Conservation (phyloP, 1,140 invertebrate genomes). For the Fopius arisanus region DNA sequence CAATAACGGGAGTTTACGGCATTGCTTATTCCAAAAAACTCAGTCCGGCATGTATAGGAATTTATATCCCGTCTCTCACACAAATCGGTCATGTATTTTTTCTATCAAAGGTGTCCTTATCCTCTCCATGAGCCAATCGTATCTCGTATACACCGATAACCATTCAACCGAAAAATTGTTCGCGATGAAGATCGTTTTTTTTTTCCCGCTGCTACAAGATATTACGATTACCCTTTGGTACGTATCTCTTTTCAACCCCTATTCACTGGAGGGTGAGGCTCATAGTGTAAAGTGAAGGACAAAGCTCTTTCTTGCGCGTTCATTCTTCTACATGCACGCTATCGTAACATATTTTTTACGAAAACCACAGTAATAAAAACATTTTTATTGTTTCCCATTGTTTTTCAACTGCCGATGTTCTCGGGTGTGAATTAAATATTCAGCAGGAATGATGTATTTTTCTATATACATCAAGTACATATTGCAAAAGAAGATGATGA, state of each 20-base stretch:
- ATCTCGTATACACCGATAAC: not conserved
- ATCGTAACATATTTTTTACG: no score
- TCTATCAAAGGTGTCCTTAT: not conserved
- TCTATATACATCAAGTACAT: not conserved
- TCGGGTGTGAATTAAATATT: not conserved
- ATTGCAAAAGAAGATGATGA: not conserved
- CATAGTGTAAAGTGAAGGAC: not conserved
- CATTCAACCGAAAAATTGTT: slow-evolving; percentile 9
- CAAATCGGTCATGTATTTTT: not conserved
- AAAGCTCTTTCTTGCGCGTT: not conserved
- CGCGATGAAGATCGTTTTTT: slow-evolving; percentile 15
- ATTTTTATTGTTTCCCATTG: no score
- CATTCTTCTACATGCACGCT: no score
- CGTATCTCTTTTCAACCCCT: not conserved
- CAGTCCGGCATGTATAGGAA: no score
- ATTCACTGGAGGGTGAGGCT: not conserved
- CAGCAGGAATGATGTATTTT: not conserved
- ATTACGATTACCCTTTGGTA: slow-evolving; percentile 11
- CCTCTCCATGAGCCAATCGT: not conserved
- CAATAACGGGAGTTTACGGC: no score
- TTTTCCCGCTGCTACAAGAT: not conserved
- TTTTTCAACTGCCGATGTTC: no score
- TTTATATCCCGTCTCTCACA: no score
- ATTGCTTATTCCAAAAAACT: no score
- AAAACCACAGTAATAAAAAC: no score